Evolutionary conservation across 2,113 vertebrate genomes (phyloP).

Genomic region (Emydocephalus ijimae): DNA sequence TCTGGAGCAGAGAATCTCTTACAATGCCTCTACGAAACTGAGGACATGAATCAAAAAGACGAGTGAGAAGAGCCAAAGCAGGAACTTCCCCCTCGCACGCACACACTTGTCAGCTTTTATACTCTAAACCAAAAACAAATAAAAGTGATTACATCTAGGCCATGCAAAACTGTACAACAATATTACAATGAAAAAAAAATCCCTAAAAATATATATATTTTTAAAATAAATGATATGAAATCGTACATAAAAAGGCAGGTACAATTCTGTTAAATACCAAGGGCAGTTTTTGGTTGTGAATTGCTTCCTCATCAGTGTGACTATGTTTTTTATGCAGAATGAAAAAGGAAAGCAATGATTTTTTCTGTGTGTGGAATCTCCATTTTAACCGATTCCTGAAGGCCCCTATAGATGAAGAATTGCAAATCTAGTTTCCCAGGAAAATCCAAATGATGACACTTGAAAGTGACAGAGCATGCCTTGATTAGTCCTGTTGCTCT

Average conservation of each 20-base stretch:
- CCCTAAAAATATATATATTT: slow-evolving; percentile 75
- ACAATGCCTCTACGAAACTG: slow-evolving; percentile 81
- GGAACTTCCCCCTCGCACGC: slow-evolving; percentile 61
- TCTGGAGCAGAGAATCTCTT: slow-evolving; percentile 86
- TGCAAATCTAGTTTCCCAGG: slow-evolving; percentile 4
- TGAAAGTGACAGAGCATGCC: slow-evolving; percentile 16
- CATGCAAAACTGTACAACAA: slow-evolving; percentile 99
- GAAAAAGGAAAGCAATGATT: slow-evolving; percentile 5
- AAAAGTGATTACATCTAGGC: slow-evolving; percentile 92
- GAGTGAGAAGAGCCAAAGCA: slow-evolving; percentile 70
- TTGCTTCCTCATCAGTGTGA: slow-evolving; percentile 53
- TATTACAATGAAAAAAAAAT: slow-evolving; percentile 83
- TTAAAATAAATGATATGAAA: slow-evolving; percentile 84
- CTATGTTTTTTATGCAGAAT: slow-evolving; percentile 20
- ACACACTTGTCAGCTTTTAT: slow-evolving; percentile 70
- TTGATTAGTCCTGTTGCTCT: neutral
- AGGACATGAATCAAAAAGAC: slow-evolving; percentile 76
- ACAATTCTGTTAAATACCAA: slow-evolving; percentile 80
- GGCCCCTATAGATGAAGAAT: neutral
- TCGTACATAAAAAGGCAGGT: slow-evolving; percentile 87
- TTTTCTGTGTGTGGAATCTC: slow-evolving; percentile 7
- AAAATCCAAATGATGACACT: neutral
- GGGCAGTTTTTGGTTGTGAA: slow-evolving; percentile 66
- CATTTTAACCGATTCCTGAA: neutral
- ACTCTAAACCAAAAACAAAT: slow-evolving; percentile 68